A percentile compares a stretch with the other conserved stretches of the same genome.
These are phyloP conservation scores for Pyrgus malvae DNA, from an alignment of 2,888 invertebrate species.

Conservation along the genomic window DNA sequence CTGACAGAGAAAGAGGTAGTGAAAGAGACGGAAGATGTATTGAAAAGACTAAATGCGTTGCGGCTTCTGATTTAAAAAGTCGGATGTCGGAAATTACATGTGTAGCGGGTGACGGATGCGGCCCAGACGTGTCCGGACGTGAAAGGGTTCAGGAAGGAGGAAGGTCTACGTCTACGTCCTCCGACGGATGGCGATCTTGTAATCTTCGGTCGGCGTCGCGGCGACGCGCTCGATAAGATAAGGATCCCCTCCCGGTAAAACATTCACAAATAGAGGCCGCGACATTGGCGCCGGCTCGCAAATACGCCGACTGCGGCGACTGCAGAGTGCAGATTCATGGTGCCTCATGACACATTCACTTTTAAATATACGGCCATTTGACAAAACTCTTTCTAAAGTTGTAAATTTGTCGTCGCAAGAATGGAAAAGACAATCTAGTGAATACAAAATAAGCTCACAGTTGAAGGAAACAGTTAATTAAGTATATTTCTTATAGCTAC, in stretches of 20 bases:
- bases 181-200: conserved; percentile 43
- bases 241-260: conserved; percentile 47
- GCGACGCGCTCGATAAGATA: conserved; percentile 57
- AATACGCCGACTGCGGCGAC: conserved; percentile 38
- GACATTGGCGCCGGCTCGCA: conserved; percentile 53
- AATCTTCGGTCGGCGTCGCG: conserved; percentile 44
- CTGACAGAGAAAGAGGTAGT: no score
- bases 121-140: conserved; percentile 47
- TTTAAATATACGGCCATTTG: conserved; percentile 28
- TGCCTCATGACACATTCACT: conserved; percentile 46
- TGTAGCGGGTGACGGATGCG: no score
- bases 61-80: no score
- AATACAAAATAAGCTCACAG: no score
- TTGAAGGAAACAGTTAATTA: no score
- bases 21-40: no score
- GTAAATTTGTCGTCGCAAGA: not conserved
- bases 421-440: no score
- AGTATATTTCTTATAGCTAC: no score
- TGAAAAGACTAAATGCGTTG: no score
- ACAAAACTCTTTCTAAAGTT: conserved; percentile 5
- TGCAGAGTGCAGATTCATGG: conserved; percentile 43
- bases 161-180: not conserved
- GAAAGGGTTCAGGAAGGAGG: no score
- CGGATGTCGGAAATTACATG: no score
- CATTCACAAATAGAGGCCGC: conserved; percentile 63